A percentile compares a stretch with the other conserved stretches of the same genome.
Evolutionary conservation across 1,140 invertebrate species (phyloP).

Genomic region (Zophobas morio): DNA sequence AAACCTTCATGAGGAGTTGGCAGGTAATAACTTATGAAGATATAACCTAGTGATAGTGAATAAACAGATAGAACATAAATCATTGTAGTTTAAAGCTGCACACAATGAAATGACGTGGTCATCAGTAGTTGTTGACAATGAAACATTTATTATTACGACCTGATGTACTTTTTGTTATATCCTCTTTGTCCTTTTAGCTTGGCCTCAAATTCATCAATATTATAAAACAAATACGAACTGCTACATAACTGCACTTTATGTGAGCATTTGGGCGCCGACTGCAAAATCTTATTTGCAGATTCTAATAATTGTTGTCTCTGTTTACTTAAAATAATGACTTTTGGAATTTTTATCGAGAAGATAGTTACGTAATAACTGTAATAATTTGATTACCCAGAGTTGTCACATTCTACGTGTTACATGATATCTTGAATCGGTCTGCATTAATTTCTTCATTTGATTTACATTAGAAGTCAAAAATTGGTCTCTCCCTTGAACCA

Average conservation of each 20-base stretch:
- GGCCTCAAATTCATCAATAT: conserved; percentile 29
- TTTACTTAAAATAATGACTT: conserved; percentile 21
- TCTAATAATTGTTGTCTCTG: conserved; percentile 5
- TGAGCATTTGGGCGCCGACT: conserved; percentile 7
- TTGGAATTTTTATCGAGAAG: not conserved
- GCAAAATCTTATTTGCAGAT: conserved; percentile 18
- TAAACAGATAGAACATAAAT: conserved; percentile 42
- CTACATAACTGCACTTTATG: not conserved
- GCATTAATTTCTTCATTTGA: no score
- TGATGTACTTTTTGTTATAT: conserved; percentile 22
- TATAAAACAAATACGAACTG: conserved; percentile 25
- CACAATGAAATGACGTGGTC: conserved; percentile 41
- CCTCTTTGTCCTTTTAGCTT: not conserved
- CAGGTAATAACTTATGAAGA: conserved; percentile 27
- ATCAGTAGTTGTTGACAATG: conserved; percentile 45
- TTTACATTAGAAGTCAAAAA: no score
- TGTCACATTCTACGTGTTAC: not conserved
- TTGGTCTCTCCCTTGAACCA: no score
- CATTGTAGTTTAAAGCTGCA: conserved; percentile 28
- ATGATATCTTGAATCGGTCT: no score
- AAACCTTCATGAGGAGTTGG: not conserved
- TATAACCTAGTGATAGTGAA: conserved; percentile 34
- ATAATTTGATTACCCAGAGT: not conserved
- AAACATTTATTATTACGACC: conserved; percentile 39
- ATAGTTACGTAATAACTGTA: not conserved